Conservation (phyloP, 2,888 invertebrate species). For the Lymantria dispar region DNA sequence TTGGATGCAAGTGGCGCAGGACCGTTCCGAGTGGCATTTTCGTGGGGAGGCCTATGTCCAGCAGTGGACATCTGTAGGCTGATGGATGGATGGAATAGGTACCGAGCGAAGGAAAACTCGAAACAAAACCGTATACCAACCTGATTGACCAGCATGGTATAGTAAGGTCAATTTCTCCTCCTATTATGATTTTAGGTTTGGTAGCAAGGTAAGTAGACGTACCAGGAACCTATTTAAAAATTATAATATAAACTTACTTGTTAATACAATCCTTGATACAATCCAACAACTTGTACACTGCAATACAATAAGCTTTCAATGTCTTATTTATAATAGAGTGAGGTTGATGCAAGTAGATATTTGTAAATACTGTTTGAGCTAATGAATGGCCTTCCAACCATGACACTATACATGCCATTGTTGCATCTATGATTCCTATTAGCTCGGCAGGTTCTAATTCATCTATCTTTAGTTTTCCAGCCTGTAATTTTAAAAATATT, state of each 20-base stretch:
- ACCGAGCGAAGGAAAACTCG: too few relatives aligned
- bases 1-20: too few relatives aligned
- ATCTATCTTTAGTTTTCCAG: constrained; percentile 89
- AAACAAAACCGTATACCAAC: too few relatives aligned
- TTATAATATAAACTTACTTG: constrained; percentile 82
- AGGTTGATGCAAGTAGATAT: constrained; percentile 96
- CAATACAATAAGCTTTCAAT: constrained; percentile 92
- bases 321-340: constrained; percentile 91
- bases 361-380: constrained; percentile 98
- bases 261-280: constrained; percentile 94
- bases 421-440: constrained; percentile 96
- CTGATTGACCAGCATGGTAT: too few relatives aligned
- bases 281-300: constrained; percentile 94
- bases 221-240: too few relatives aligned
- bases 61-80: too few relatives aligned
- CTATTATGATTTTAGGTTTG: too few relatives aligned
- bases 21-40: too few relatives aligned
- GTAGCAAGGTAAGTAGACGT: too few relatives aligned
- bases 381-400: constrained; percentile 98
- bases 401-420: constrained; percentile 96
- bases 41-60: too few relatives aligned
- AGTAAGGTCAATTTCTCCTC: too few relatives aligned
- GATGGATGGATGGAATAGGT: too few relatives aligned
- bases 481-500: constrained; percentile 68
- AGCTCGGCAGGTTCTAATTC: constrained; percentile 89